Evolutionary conservation across 2,797 vertebrate species (phyloP).

Genomic region (Heteromormyrus szaboi): DNA sequence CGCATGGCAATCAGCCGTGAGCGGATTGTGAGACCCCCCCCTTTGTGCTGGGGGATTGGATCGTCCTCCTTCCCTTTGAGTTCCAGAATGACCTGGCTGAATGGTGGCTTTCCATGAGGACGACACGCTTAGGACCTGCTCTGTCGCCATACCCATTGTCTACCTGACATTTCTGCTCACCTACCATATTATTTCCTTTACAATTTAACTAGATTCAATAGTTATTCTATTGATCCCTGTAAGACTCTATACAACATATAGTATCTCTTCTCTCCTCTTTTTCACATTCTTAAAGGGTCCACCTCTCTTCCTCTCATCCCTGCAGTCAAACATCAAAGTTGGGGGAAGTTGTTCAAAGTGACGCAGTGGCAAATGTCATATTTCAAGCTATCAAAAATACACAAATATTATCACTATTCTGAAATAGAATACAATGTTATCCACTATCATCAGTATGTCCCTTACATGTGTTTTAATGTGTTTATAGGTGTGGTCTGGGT

Average conservation of each 20-base stretch:
- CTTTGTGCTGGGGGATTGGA: conserved; percentile 30
- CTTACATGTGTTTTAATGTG: not conserved
- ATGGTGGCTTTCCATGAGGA: conserved; percentile 27
- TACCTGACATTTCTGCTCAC: not conserved
- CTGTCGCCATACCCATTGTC: not conserved
- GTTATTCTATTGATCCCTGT: not conserved
- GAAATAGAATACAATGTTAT: not conserved
- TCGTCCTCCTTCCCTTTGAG: conserved; percentile 29
- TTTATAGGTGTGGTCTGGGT: not conserved
- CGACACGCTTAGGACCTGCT: not conserved
- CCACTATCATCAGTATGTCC: not conserved
- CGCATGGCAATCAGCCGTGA: conserved; percentile 44
- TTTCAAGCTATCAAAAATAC: not conserved
- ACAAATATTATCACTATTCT: not conserved
- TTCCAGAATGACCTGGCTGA: conserved; percentile 35
- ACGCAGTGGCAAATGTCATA: not conserved
- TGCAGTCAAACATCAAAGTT: not conserved
- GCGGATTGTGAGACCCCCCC: conserved; percentile 10
- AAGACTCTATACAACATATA: not conserved
- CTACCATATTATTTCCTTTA: not conserved
- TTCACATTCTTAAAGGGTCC: not conserved
- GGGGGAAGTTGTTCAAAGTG: not conserved
- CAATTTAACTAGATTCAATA: not conserved
- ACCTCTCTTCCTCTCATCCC: not conserved
- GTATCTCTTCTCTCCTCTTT: not conserved